Evolutionary conservation across 2,888 invertebrate genomes (phyloP).

Genomic region (Zygogramma bicolorata): DNA sequence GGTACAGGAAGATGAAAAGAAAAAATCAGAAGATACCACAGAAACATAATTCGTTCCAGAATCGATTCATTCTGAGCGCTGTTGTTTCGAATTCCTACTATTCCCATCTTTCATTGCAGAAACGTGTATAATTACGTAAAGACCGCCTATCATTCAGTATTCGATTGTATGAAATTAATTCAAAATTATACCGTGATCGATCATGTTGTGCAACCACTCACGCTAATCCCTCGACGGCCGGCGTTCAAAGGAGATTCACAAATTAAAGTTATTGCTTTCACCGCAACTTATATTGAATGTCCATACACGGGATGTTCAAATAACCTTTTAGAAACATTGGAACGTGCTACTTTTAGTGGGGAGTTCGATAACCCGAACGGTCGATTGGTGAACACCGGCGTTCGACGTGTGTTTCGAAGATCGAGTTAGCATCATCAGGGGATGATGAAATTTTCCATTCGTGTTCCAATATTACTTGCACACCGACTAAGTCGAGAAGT

Average conservation of each 20-base stretch:
- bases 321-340: not conserved
- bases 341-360: not conserved
- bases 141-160: not conserved
- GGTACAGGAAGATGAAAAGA: too few relatives aligned
- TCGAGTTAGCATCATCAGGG: too few relatives aligned
- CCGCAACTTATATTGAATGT: not conserved
- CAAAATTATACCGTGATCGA: not conserved
- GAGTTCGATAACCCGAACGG: not conserved
- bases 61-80: too few relatives aligned
- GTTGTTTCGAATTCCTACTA: not conserved
- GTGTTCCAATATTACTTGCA: too few relatives aligned
- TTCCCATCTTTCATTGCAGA: not conserved
- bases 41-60: too few relatives aligned
- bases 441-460: too few relatives aligned
- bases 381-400: too few relatives aligned
- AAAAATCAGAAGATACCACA: too few relatives aligned
- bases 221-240: not conserved
- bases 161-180: not conserved
- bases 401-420: too few relatives aligned
- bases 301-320: not conserved
- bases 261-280: not conserved
- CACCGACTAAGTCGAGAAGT: too few relatives aligned
- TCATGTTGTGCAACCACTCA: not conserved
- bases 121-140: not conserved
- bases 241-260: not conserved